phyloP scores from a whole-genome alignment of 2,113 vertebrate genomes.

The Protobothrops flavoviridis region DNA sequence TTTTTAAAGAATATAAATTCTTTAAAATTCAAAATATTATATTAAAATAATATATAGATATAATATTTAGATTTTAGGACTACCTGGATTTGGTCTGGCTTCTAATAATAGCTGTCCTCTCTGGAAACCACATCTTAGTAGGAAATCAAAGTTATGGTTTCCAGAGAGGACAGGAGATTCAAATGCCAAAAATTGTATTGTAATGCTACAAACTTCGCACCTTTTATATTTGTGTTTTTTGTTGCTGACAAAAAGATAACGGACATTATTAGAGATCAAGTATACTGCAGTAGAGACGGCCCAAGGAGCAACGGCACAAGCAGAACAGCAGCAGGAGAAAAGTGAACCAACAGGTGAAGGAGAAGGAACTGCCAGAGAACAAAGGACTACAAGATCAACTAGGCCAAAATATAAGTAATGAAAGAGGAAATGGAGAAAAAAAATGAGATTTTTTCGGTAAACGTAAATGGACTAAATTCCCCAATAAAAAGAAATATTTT shows the following conservation, averaged over 20 bases:
- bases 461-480: no score
- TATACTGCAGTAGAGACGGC: no score
- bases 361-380: no score
- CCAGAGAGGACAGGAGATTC: background rate
- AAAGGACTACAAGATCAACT: no score
- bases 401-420: no score
- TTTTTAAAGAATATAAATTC: background rate
- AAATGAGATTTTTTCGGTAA: no score
- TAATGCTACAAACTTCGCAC: background rate
- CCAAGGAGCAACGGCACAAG: no score
- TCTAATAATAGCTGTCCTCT: background rate
- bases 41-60: background rate
- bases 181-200: background rate
- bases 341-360: no score
- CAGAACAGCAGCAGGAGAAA: no score
- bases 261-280: background rate
- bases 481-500: no score
- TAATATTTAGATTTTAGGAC: background rate
- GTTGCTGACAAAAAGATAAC: background rate
- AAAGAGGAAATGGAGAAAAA: no score
- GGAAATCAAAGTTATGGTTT: background rate
- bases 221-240: background rate
- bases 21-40: background rate
- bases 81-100: background rate
- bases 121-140: background rate